Percentiles rank a stretch among this genome's conserved stretches.
phyloP scores from a whole-genome alignment of 2,113 vertebrate species.

The Cyanoderma ruficeps region DNA sequence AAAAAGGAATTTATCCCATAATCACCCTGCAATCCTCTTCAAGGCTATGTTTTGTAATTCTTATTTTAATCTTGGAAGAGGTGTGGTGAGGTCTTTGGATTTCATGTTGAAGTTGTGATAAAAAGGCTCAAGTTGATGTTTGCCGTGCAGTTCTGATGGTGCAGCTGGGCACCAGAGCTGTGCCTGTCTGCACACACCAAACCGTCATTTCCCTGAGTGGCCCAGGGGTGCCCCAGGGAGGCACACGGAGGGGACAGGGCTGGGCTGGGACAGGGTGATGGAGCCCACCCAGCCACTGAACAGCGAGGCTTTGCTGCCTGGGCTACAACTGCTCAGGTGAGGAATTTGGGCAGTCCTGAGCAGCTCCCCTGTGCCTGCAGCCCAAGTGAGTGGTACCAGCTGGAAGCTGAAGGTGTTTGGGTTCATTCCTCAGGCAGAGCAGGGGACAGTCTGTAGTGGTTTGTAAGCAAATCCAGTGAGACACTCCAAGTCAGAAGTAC shows the following conservation, averaged over 20 bases:
- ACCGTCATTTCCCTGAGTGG: not conserved
- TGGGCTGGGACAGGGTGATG: not conserved
- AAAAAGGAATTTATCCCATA: not conserved
- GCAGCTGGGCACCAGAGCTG: not conserved
- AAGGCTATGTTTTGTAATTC: not conserved
- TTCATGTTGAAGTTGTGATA: not conserved
- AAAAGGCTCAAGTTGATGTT: not conserved
- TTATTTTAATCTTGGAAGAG: not conserved
- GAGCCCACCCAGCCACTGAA: not conserved
- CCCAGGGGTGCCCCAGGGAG: not conserved
- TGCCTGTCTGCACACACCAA: not conserved
- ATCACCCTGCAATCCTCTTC: not conserved
- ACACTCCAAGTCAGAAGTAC: too few species aligned
- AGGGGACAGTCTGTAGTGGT: too few species aligned
- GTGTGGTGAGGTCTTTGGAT: not conserved
- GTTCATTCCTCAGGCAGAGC: not conserved
- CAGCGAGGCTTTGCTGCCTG: not conserved
- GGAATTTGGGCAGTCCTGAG: not conserved
- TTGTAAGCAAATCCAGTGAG: too few species aligned
- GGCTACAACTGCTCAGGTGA: not conserved
- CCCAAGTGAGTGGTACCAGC: not conserved
- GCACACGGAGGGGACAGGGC: not conserved
- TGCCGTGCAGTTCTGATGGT: not conserved
- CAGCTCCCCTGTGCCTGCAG: not conserved
- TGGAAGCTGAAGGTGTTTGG: not conserved